Percentiles rank a stretch among this genome's conserved stretches.
These are phyloP conservation scores for Diplolepis rosae DNA, from an alignment of 2,888 invertebrate genomes.

Conservation along the genomic window DNA sequence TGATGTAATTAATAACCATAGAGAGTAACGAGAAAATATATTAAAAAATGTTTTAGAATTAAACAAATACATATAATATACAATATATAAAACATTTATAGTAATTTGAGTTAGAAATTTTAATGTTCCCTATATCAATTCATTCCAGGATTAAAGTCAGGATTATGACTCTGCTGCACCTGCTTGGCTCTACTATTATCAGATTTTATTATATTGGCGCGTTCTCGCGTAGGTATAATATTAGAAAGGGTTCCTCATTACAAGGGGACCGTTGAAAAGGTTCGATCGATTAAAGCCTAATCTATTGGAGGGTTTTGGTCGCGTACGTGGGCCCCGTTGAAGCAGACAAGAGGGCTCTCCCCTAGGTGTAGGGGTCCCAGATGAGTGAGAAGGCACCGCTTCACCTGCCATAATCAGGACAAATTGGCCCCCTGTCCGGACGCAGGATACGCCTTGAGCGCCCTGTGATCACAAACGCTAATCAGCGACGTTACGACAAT, in stretches of 20 bases:
- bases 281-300: not conserved
- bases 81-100: no score
- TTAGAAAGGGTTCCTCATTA: not conserved
- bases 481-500: conserved; percentile 55
- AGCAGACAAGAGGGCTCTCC: not conserved
- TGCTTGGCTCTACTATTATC: not conserved
- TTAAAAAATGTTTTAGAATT: no score
- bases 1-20: no score
- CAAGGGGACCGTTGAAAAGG: not conserved
- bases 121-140: not conserved
- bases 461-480: conserved; percentile 63
- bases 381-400: conserved; percentile 18
- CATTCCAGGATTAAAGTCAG: not conserved
- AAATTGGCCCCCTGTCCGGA: conserved; percentile 54
- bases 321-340: not conserved
- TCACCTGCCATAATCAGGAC: conserved; percentile 59
- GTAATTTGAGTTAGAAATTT: no score
- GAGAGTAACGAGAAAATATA: no score
- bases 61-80: no score
- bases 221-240: not conserved
- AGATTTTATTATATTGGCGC: not conserved
- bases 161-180: not conserved
- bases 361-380: no score
- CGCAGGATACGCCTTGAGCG: conserved; percentile 49
- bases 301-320: not conserved